phyloP scores from a whole-genome alignment of 2,888 invertebrate genomes.

The Altica lythri region DNA sequence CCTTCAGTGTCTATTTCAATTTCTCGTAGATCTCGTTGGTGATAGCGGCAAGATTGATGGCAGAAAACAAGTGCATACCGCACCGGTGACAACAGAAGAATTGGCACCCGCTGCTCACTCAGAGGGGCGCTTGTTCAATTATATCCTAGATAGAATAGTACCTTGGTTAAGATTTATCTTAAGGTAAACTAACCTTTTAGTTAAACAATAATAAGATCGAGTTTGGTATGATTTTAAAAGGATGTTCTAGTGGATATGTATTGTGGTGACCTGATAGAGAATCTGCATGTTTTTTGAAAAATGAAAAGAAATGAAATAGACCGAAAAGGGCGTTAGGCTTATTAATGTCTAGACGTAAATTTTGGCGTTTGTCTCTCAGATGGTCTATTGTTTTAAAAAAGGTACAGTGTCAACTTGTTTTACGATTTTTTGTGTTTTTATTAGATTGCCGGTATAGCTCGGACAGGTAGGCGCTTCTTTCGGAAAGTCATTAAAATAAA shows the following conservation, averaged over 20 bases:
- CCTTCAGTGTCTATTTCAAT: constrained; percentile 27
- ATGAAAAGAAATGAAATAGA: constrained; percentile 5
- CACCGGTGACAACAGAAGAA: constrained; percentile 46
- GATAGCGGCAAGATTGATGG: constrained; percentile 46
- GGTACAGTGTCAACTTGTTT: constrained; percentile 29
- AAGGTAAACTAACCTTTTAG: too few relatives aligned
- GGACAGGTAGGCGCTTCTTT: constrained; percentile 33
- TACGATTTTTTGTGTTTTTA: constrained; percentile 30
- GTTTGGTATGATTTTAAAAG: too few relatives aligned
- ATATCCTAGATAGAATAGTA: too few relatives aligned
- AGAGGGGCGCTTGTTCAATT: constrained; percentile 35
- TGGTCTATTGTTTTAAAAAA: constrained; percentile 32
- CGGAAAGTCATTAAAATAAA: constrained; percentile 29
- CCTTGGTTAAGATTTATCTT: too few relatives aligned
- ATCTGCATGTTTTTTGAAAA: constrained; percentile 4
- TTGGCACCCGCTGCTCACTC: constrained; percentile 40
- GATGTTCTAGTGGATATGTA: too few relatives aligned
- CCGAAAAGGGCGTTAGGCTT: constrained; percentile 34
- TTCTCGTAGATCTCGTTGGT: constrained; percentile 41
- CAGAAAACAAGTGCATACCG: constrained; percentile 40
- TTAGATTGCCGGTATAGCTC: constrained; percentile 26
- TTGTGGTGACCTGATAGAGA: too few relatives aligned
- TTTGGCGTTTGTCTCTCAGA: constrained; percentile 34
- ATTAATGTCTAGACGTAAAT: constrained; percentile 37
- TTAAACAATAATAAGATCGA: too few relatives aligned